Base-by-base conservation (phyloP, 2,888 invertebrate genomes). In the Cerastis leucographa region DNA sequence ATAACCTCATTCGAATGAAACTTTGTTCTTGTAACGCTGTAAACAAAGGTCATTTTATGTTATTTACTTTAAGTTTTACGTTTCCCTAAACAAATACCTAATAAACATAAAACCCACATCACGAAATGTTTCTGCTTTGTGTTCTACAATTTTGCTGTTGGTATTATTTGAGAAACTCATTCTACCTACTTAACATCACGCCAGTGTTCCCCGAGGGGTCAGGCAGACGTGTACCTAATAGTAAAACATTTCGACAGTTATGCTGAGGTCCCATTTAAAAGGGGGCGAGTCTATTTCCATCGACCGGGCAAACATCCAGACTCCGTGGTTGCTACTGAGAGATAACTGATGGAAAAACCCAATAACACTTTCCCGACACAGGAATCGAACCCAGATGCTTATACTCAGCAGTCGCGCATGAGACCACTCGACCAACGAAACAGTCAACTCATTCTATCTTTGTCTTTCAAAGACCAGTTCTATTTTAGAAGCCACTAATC, bases 401-500 rank as follows among this genome's bases (percentile, higher is more conserved):
- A 35, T 2, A 3, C 35, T 35, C 35, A 35, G 35, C 35, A 35
- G 35, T 35, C 35, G 3, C 35, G 35, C 35, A 2, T 35, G 35
- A 1, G 35, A 35, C 35, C 35, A 35, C 35, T 35, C 35, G 35
- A 35, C 35, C 35, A 35, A 35, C 35, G 35, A 35, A 35, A 3
- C 35, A 35, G 35, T 2, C 54, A 29, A 85, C 14, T 40, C 9
- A n/a, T n/a, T 54, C 54, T n/a, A 54, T 54, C 54, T 54, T 54
- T n/a, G 54, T 54, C 54, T n/a, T 54, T 12, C 44, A 71, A 84
- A 56, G 35, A 85, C 25, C 25, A 35, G 64, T 68, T 62, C 54
- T 76, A 68, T 76, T 76, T 82, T 68, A 8, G 61, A 68, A 85
- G 29, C 56, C 49, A 71, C 68, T 14, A 75, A 71, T 85, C 51